Evolutionary conservation across 2,113 vertebrate genomes (phyloP).

Genomic region (Hyaena hyaena): DNA sequence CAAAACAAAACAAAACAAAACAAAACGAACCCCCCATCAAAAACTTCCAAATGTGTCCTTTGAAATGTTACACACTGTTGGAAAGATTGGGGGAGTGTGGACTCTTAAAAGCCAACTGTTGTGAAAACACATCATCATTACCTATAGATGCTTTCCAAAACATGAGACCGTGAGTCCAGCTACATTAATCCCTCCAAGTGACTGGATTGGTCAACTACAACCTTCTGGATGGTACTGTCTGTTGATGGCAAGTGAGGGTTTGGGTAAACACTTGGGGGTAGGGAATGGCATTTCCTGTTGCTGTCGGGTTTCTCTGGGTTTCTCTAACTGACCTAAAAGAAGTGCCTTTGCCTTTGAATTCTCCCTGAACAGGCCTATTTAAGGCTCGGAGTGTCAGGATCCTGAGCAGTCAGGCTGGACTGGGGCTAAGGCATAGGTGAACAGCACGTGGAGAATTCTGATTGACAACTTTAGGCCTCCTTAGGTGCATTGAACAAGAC

Average conservation of each 20-base stretch:
- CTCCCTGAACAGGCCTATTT: not conserved
- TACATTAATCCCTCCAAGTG: slow-evolving; percentile 19
- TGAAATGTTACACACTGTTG: not conserved
- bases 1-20: not conserved
- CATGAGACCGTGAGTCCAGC: not conserved
- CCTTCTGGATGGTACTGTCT: not conserved
- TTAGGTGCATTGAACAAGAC: not conserved
- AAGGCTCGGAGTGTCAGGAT: not conserved
- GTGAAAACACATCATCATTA: not conserved
- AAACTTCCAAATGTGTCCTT: not conserved
- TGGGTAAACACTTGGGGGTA: not conserved
- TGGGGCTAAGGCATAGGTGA: not conserved
- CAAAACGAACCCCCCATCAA: not conserved
- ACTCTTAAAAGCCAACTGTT: slow-evolving; percentile 27
- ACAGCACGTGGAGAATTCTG: not conserved
- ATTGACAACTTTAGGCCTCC: not conserved
- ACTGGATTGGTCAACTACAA: not conserved
- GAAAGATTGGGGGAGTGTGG: not conserved
- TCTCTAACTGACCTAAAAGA: slow-evolving; percentile 13
- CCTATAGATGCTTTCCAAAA: slow-evolving; percentile 30
- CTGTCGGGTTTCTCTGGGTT: slow-evolving; percentile 29
- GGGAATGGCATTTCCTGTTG: slow-evolving; percentile 52
- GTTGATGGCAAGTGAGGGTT: not conserved
- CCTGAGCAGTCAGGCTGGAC: not conserved
- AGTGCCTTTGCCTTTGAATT: not conserved